These are phyloP conservation scores for Cyanoliseus patagonus DNA, from an alignment of 2,113 vertebrate genomes.

Conservation along the genomic window DNA sequence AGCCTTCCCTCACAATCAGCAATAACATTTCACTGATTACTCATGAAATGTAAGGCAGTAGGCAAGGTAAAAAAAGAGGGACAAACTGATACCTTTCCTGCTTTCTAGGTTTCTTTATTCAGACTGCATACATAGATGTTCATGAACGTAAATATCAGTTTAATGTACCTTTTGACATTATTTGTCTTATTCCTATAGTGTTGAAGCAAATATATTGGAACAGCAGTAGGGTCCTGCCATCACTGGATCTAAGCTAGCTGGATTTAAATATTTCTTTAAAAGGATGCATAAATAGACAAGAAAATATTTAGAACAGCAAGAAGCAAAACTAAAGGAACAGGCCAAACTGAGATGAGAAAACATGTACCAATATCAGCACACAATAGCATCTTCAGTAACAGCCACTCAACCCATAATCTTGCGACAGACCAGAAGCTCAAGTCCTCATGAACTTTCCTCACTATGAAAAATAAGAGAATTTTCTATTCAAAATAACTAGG, in stretches of 20 bases:
- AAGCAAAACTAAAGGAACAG: background rate
- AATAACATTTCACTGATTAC: background rate
- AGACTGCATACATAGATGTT: background rate
- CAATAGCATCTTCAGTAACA: background rate
- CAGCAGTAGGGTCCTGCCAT: background rate
- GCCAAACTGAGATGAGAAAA: background rate
- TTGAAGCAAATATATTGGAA: background rate
- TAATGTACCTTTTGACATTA: background rate
- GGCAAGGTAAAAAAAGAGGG: background rate
- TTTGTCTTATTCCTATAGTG: background rate
- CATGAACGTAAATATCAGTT: background rate
- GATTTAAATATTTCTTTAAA: background rate
- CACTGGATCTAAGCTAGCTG: background rate
- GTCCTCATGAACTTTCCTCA: background rate
- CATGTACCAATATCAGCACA: background rate
- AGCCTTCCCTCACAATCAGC: background rate
- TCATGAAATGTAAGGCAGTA: background rate
- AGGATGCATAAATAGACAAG: background rate
- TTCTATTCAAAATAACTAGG: background rate
- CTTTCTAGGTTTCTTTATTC: background rate
- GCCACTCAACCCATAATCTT: background rate
- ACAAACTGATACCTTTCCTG: background rate
- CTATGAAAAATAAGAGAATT: background rate
- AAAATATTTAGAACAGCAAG: background rate
- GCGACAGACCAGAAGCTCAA: background rate